Evolutionary conservation across 2,113 vertebrate species (phyloP).

Genomic region (Megatriorchis doriae): DNA sequence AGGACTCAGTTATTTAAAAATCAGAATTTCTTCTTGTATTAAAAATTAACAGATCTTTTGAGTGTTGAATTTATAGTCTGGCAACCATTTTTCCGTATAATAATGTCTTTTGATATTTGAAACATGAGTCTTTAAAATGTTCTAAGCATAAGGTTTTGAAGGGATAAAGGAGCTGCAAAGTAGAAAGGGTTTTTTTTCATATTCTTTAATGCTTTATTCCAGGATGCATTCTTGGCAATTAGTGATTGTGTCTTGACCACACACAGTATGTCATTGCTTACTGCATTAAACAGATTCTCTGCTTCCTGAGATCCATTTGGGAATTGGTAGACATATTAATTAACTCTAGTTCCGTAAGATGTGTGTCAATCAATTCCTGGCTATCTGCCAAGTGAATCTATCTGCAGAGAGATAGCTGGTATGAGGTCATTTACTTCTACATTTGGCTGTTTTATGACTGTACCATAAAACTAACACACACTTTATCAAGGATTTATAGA

Average conservation of each 20-base stretch:
- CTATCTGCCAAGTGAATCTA: constrained; percentile 67
- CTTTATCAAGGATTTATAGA: constrained; percentile 56
- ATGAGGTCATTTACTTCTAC: constrained; percentile 68
- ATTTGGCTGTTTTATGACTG: constrained; percentile 54
- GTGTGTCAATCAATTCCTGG: constrained; percentile 73
- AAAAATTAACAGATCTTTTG: constrained; percentile 44
- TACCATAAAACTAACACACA: constrained; percentile 43
- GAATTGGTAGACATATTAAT: constrained; percentile 76
- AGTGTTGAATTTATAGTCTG: constrained; percentile 18
- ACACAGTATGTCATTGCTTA: constrained; percentile 68
- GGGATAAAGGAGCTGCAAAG: background rate
- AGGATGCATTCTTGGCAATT: constrained; percentile 45
- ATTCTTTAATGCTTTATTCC: constrained; percentile 36
- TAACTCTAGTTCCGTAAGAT: constrained; percentile 73
- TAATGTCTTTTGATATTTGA: constrained; percentile 32
- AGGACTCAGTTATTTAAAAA: background rate
- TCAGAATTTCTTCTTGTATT: background rate
- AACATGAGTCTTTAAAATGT: background rate
- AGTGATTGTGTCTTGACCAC: constrained; percentile 66
- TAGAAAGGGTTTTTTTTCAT: background rate
- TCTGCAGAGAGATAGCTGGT: constrained; percentile 58
- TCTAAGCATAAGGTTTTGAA: background rate
- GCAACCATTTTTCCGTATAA: background rate
- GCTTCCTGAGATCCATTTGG: constrained; percentile 68
- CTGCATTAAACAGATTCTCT: constrained; percentile 72